Conservation (phyloP, 2,888 invertebrate species). For the Chrysina gloriosa region DNA sequence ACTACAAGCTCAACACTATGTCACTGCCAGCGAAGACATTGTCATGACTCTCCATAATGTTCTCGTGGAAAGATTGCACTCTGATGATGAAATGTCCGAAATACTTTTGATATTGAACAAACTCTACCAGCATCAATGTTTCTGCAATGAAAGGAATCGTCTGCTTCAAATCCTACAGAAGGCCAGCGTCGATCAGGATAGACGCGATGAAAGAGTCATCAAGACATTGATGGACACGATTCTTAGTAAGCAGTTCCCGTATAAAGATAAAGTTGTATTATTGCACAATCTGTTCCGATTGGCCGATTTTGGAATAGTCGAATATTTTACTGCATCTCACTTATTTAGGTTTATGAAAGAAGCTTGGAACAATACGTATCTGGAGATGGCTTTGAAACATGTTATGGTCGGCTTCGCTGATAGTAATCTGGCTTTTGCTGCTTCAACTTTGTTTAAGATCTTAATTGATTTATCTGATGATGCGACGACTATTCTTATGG, state of each 20-base stretch:
- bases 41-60: neutral
- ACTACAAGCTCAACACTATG: neutral
- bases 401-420: conserved; percentile 9
- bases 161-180: conserved; percentile 5
- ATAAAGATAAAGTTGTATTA: neutral
- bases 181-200: neutral
- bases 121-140: neutral
- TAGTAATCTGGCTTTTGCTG: conserved; percentile 21
- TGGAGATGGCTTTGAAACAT: neutral
- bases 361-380: neutral
- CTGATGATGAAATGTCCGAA: neutral
- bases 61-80: neutral
- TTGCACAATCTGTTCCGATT: neutral
- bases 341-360: neutral
- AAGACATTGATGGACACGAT: neutral
- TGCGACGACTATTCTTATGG: neutral
- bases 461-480: neutral
- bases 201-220: neutral
- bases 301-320: neutral
- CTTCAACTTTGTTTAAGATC: conserved; percentile 7
- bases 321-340: neutral
- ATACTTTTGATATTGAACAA: neutral
- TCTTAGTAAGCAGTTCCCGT: neutral
- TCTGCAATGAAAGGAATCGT: neutral
- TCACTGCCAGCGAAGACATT: no score